These are phyloP conservation scores for Melieria picta DNA, from an alignment of 2,888 invertebrate species.

Conservation along the genomic window DNA sequence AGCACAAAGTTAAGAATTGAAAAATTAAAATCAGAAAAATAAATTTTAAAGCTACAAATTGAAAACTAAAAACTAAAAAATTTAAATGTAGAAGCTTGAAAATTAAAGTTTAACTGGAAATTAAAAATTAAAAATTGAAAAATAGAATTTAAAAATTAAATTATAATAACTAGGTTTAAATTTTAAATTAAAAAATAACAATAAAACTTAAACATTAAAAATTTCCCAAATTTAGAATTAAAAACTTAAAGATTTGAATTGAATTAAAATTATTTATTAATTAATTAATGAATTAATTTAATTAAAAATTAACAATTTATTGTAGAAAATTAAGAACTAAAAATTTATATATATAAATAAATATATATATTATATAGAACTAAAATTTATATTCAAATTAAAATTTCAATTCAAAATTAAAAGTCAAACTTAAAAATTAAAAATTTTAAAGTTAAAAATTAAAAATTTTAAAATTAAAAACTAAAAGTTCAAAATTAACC, in stretches of 20 bases:
- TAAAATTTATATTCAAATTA: no score
- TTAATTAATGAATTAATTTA: no score
- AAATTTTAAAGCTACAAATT: neutral
- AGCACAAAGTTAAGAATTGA: neutral
- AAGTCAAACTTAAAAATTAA: no score
- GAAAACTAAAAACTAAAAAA: constrained; percentile 6
- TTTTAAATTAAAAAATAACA: neutral
- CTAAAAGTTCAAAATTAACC: no score
- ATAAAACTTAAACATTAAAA: constrained; percentile 1
- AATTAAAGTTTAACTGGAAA: neutral
- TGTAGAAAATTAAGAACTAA: constrained; percentile 8
- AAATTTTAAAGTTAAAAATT: no score
- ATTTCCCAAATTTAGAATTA: neutral
- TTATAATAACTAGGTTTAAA: neutral
- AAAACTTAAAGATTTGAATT: no score
- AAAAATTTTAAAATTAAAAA: no score
- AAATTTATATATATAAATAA: constrained; percentile 11
- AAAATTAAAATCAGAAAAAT: no score
- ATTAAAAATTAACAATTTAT: constrained; percentile 2
- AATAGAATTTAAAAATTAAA: constrained; percentile 15
- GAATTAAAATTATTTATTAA: no score
- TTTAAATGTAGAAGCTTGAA: constrained; percentile 2
- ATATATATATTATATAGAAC: neutral
- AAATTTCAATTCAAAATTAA: no score
- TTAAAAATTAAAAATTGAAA: neutral